These are phyloP conservation scores for Danio jaintianensis DNA, from an alignment of 2,797 vertebrate genomes.

Conservation along the genomic window DNA sequence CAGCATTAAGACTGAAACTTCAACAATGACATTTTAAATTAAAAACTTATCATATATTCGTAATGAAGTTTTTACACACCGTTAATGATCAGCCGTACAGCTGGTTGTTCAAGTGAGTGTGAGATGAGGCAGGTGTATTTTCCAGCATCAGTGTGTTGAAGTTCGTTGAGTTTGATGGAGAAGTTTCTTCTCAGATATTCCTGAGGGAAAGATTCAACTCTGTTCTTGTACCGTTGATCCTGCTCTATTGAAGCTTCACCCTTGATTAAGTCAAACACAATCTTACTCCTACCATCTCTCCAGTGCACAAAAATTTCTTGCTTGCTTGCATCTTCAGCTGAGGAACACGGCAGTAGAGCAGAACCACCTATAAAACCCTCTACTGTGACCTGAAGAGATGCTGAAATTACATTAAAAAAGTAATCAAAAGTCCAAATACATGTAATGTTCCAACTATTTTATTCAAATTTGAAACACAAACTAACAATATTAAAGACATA, in stretches of 20 bases:
- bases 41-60: too few species aligned
- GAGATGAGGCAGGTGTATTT: not conserved
- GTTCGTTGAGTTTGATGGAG: slow-evolving; percentile 9
- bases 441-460: too few species aligned
- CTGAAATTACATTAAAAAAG: not conserved
- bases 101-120: accelerated
- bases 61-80: slow-evolving; percentile 8
- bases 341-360: not conserved
- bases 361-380: not conserved
- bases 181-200: slow-evolving; percentile 5
- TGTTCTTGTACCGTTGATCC: not conserved
- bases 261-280: not conserved
- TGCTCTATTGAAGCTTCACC: not conserved
- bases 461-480: too few species aligned
- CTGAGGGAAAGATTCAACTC: not conserved
- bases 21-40: too few species aligned
- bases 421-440: too few species aligned
- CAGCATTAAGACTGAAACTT: too few species aligned
- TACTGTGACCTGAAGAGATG: not conserved
- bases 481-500: too few species aligned
- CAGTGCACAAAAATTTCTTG: not conserved
- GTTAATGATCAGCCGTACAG: not conserved
- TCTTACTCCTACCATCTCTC: not conserved
- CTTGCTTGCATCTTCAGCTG: not conserved
- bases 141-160: not conserved